These are phyloP conservation scores for Phthorimaea operculella DNA, from an alignment of 1,140 invertebrate species.

Conservation along the genomic window DNA sequence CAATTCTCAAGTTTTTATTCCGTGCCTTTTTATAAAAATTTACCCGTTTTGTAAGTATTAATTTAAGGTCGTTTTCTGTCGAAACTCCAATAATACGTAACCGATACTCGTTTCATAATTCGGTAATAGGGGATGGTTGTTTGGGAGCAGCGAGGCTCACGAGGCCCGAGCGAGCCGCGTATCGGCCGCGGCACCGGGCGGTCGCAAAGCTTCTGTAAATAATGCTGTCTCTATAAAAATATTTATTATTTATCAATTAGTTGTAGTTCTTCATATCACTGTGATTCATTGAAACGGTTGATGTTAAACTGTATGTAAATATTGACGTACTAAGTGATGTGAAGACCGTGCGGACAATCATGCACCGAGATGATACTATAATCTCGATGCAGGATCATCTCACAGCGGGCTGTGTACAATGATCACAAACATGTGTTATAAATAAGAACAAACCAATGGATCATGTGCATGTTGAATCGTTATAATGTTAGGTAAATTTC, in stretches of 20 bases:
- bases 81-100: conserved; percentile 24
- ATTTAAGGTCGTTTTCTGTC: conserved; percentile 17
- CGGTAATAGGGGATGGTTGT: conserved; percentile 45
- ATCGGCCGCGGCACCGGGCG: conserved; percentile 21
- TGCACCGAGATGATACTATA: conserved; percentile 16
- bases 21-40: conserved; percentile 24
- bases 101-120: conserved; percentile 25
- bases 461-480: conserved; percentile 31
- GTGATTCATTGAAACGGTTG: conserved; percentile 31
- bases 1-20: conserved; percentile 29
- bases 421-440: conserved; percentile 12
- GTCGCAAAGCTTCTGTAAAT: conserved; percentile 60
- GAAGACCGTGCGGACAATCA: conserved; percentile 16
- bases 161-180: conserved; percentile 20
- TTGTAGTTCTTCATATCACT: conserved; percentile 34
- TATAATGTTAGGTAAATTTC: conserved; percentile 29
- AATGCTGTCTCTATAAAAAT: conserved; percentile 54
- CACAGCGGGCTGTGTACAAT: conserved; percentile 13
- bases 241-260: conserved; percentile 64
- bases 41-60: conserved; percentile 25
- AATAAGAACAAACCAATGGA: conserved; percentile 10
- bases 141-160: conserved; percentile 32
- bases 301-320: conserved; percentile 46
- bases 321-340: conserved; percentile 23
- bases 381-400: conserved; percentile 11